Percentiles rank a stretch among this genome's conserved stretches.
Conservation (phyloP, 2,888 invertebrate species). For the Phengaris alcon region DNA sequence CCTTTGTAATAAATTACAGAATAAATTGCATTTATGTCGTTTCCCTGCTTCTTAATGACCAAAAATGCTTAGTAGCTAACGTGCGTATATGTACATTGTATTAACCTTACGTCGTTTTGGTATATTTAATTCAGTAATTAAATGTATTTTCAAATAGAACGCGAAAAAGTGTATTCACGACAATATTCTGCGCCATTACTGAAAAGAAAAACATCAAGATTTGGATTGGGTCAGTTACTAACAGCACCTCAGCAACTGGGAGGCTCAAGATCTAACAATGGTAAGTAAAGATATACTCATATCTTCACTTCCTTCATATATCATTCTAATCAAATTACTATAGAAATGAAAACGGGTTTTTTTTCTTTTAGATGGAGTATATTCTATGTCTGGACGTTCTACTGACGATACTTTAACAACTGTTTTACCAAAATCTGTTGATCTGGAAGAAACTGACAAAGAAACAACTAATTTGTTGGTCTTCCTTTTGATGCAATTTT, state of each 20-base stretch:
- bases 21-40: not conserved
- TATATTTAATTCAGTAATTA: not conserved
- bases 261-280: slow-evolving; percentile 42
- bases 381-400: slow-evolving; percentile 85
- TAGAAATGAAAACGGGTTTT: not conserved
- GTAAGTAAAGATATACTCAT: slow-evolving; percentile 39
- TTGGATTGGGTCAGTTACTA: slow-evolving; percentile 91
- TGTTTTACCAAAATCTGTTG: slow-evolving; percentile 92
- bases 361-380: slow-evolving; percentile 73
- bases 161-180: slow-evolving; percentile 92
- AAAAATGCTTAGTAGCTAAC: slow-evolving; percentile 9
- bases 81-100: not conserved
- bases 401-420: slow-evolving; percentile 88
- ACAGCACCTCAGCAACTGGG: slow-evolving; percentile 57
- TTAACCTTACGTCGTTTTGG: not conserved
- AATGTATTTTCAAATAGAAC: slow-evolving; percentile 69
- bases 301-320: not conserved
- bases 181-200: slow-evolving; percentile 97
- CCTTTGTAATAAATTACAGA: not conserved
- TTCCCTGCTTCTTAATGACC: not conserved
- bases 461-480: slow-evolving; percentile 97
- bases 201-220: slow-evolving; percentile 94
- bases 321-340: not conserved
- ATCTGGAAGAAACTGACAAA: slow-evolving; percentile 95
- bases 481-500: slow-evolving; percentile 97